Evolutionary conservation across 2,888 invertebrate species (phyloP).

Genomic region (Lypha dubia): DNA sequence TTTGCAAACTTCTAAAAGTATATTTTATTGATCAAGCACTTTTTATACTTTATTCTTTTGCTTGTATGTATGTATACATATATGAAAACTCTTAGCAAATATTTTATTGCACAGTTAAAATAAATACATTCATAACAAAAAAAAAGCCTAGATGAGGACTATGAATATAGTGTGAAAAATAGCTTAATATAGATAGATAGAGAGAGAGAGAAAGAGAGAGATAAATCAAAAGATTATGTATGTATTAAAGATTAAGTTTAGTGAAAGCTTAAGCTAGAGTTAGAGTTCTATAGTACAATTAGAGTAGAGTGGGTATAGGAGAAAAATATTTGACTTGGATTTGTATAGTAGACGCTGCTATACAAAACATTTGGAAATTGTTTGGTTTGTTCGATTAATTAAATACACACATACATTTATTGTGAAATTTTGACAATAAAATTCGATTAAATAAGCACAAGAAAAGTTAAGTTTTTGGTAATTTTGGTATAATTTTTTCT

Average conservation of each 20-base stretch:
- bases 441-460: too few relatives aligned
- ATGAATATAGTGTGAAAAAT: constrained; percentile 15
- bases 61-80: constrained; percentile 17
- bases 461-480: too few relatives aligned
- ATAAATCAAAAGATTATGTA: too few relatives aligned
- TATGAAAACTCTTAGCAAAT: constrained; percentile 43
- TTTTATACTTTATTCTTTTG: constrained; percentile 30
- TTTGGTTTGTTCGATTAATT: too few relatives aligned
- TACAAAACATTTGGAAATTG: too few relatives aligned
- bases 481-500: too few relatives aligned
- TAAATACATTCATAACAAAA: too few relatives aligned
- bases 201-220: constrained; percentile 7
- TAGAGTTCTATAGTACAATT: background rate
- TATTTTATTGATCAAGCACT: constrained; percentile 45
- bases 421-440: too few relatives aligned
- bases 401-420: too few relatives aligned
- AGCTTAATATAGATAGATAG: background rate
- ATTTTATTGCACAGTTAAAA: constrained; percentile 13
- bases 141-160: constrained; percentile 31
- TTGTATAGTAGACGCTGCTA: background rate
- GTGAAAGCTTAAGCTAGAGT: constrained; percentile 11
- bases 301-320: background rate
- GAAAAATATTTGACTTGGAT: background rate
- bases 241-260: constrained; percentile 22
- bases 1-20: constrained; percentile 6